Conservation (phyloP, 2,888 invertebrate genomes). For the Drosophila antonietae region DNA sequence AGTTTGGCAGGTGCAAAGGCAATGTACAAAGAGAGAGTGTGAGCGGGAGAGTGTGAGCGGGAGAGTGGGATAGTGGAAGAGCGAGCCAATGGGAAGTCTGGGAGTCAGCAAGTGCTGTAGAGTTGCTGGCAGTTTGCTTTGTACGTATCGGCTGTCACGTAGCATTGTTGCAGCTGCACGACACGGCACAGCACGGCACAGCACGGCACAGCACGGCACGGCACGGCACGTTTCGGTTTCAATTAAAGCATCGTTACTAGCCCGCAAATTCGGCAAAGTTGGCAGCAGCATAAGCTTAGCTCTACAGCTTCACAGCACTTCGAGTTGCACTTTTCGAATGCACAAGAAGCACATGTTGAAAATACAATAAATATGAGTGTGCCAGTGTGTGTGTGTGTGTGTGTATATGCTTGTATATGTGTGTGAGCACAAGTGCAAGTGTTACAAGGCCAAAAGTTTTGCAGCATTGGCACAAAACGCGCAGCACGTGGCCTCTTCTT, state of each 20-base stretch:
- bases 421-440: constrained; percentile 64
- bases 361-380: constrained; percentile 66
- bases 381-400: constrained; percentile 1
- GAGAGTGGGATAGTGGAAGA: background rate
- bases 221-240: constrained; percentile 63
- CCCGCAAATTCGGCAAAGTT: constrained; percentile 61
- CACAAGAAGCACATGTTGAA: constrained; percentile 57
- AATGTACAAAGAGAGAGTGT: background rate
- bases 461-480: constrained; percentile 77
- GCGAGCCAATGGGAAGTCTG: background rate
- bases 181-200: constrained; percentile 26
- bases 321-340: constrained; percentile 36
- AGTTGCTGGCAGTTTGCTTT: constrained; percentile 18
- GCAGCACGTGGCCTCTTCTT: constrained; percentile 76
- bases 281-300: constrained; percentile 35
- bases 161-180: constrained; percentile 34
- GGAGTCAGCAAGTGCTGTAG: background rate
- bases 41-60: background rate
- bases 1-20: constrained; percentile 19
- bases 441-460: constrained; percentile 77
- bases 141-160: constrained; percentile 38
- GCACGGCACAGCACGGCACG: background rate
- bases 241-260: constrained; percentile 72
- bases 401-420: background rate
- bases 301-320: constrained; percentile 19